Evolutionary conservation across 2,797 vertebrate genomes (phyloP), one percentile per base, ranked within the genome.

Genomic region (Lagocephalus sceleratus): DNA sequence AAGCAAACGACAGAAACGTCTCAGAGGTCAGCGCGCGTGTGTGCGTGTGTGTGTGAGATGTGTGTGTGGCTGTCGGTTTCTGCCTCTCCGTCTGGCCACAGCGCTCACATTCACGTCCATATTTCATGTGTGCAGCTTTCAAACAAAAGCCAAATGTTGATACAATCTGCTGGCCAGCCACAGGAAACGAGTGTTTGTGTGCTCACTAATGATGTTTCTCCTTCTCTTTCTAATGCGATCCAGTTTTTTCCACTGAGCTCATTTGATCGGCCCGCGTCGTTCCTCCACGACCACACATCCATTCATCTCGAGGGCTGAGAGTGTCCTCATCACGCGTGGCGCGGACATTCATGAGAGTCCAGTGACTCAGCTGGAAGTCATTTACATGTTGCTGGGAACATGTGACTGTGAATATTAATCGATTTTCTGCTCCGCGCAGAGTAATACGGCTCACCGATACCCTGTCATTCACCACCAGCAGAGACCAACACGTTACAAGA

Each of bases 151-250:
- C 16, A 22, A 69, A 39, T 81, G 85, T 87, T 88, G 85, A 91
- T 89, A 87, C 73, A 68, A 85, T 87, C 87, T 84, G 61, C 71
- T 6, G 63, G 67, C 69, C 60, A 57, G 61, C 64, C 50, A 49
- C 78, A 86, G 87, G 87, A 90, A 90, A 85, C 82, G 82, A 88
- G 56, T 84, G 85, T 88, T 87, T 88, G 84, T 90, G 73, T 70
- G 73, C 53, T 75, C 26, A n/a, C 79, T 83, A 83, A 85, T 80
- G 79, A 82, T 77, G 74, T 83, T 85, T 87, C 75, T 84, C 47
- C 73, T 85, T 76, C 70, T 84, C 42, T 71, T 78, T 84, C 68
- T 76, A 79, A 82, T 82, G 70, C 15, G 16, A 63, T 66, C 63
- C 71, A 60, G 47, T 66, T 71, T 78, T 77, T 69, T 79, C 70